Evolutionary conservation across 1,140 invertebrate species (phyloP).

Genomic region (Drosophila jambulina): DNA sequence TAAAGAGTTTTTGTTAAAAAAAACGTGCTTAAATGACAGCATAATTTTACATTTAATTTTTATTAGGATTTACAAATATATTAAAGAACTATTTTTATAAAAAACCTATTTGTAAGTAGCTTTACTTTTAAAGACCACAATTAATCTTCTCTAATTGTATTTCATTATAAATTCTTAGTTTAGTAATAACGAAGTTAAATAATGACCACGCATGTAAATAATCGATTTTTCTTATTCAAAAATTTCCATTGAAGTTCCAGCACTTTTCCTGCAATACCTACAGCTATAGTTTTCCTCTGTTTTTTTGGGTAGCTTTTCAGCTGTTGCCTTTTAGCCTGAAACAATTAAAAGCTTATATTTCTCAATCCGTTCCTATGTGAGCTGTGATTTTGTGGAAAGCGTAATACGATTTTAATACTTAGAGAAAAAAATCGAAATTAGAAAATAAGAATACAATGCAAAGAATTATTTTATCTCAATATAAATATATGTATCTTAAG

Average conservation of each 20-base stretch:
- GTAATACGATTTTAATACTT: neutral
- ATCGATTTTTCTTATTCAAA: neutral
- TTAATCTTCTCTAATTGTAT: neutral
- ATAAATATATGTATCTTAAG: neutral
- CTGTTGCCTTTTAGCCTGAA: neutral
- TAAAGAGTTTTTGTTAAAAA: too few species aligned
- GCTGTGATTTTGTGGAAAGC: neutral
- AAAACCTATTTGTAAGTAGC: too few species aligned
- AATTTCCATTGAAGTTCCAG: neutral
- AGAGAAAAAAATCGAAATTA: neutral
- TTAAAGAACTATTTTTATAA: too few species aligned
- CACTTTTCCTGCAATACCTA: neutral
- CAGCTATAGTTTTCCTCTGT: neutral
- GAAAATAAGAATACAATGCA: neutral
- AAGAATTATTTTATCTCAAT: neutral
- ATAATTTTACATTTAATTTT: too few species aligned
- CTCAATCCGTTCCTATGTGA: conserved; percentile 1
- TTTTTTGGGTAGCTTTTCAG: neutral
- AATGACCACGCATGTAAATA: neutral
- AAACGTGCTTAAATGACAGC: too few species aligned
- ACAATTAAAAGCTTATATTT: conserved; percentile 27
- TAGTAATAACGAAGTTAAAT: neutral
- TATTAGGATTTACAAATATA: too few species aligned
- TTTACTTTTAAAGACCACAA: too few species aligned
- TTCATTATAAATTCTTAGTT: neutral